Base-by-base conservation (phyloP, 2,797 vertebrate genomes). In the Eurystomus glaucurus region DNA sequence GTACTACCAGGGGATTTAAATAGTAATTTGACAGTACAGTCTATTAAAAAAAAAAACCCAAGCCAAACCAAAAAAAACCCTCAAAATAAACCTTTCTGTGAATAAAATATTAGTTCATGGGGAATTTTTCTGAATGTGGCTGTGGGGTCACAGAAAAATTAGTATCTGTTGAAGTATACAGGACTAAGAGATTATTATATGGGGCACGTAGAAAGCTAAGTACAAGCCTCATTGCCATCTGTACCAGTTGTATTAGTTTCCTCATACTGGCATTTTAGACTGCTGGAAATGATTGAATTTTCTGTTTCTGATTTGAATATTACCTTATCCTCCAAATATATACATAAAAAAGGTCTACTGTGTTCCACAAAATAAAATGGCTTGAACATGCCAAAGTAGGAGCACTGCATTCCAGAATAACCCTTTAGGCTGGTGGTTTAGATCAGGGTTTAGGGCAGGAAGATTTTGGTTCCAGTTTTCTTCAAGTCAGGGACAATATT, bases 1-100 rank as follows among this genome's bases (percentile, higher is more conserved):
- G 50, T 66, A 48, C 86, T 95, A 43, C 11, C 58, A 57, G 60
- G 43, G 93, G 70, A 88, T 94, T 95, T 93, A 88, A 97, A 97
- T 93, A 93, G 93, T 35, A 65, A 43, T 48, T 86, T 94, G 90
- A 94, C 68, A 61, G 14, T 83, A 41, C 14, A 39, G 39, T 58
- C 83, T 61, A 80, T 71, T 70, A 80, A 78, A 87, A 48, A 37
- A 6, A 16, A 17, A 23, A 48, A 17, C 9, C 2, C 2, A 14
- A 52, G 22, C 39, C 33, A 45, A 69, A 28, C 37, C 10, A 71
- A 43, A 12, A 50, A 14, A 8, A 29, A 11, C 0, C 3, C 28
- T 37, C 15, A 69, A 91, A 87, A 66, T 76, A 88, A 66, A 64
- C 26, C n/a, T 85, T 54, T 69, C 65, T 88, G 43, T 91, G 84